Base-by-base conservation (phyloP, 2,888 invertebrate species). In the Marronus borbonicus region DNA sequence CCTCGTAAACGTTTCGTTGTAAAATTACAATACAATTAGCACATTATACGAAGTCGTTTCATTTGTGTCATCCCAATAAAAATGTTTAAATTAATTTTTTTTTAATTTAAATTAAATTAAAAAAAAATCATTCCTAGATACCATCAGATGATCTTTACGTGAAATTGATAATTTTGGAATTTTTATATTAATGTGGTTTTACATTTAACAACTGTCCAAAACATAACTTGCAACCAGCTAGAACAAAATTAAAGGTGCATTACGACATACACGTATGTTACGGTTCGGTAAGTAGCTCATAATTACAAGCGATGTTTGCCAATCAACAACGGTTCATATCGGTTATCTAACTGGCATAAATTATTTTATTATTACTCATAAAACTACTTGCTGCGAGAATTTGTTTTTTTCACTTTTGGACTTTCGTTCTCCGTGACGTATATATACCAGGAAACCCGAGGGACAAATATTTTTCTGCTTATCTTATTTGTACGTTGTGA, bases 291-390 rank as follows among this genome's bases (percentile, higher is more conserved):
- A 58, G n/a, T 8, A 58, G 20, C n/a, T 17, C 8, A 55, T 55
- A 55, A 20, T 55, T 14, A 20, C 20, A 58, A 20, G 8, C 55
- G 5, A 58, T 58, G 55, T 66, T 66, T 17, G 65, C 20, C 65
- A 44, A 65, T 66, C 39, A 20, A 12, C 44, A 66, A 44, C 65
- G 14, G 65, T 44, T 65, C 68, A 50, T 68, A 39, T 68, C 50
- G 50, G 68, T 50, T 68, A 68, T 50, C 50, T 50, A 68, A 68
- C 28, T 50, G 24, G 50, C 52, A 68, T 52, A 52, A 68, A 68
- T 68, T 68, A 50, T 50, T 50, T 50, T 52, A 50, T 50, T 50
- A 68, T 68, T 68, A 66, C 66, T 66, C 66, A 66, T 44, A 49
- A 49, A 66, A 44, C 49, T 49, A 66, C 44, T 66, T 50, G 14